phyloP scores from a whole-genome alignment of 2,888 invertebrate species.

The Drosophila affinis region DNA sequence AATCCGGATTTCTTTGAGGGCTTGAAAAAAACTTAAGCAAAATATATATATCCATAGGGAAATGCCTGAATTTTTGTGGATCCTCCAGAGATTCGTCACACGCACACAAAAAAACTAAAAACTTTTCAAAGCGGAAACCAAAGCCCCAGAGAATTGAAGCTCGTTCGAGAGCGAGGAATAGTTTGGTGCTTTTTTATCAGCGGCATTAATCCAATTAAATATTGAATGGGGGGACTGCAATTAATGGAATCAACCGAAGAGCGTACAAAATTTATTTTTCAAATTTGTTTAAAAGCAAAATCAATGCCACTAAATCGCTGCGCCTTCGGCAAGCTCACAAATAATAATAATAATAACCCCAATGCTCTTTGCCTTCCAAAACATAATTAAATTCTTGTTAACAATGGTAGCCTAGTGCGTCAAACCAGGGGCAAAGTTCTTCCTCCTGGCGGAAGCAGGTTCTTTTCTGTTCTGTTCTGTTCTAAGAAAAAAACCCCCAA shows the following conservation, averaged over 20 bases:
- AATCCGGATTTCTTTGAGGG: no score
- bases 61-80: slow-evolving; percentile 65
- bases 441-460: slow-evolving; percentile 40
- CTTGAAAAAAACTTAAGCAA: no score
- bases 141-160: neutral
- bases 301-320: slow-evolving; percentile 27
- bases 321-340: slow-evolving; percentile 33
- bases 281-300: neutral
- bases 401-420: slow-evolving; percentile 42
- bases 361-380: slow-evolving; percentile 21
- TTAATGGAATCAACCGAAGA: neutral
- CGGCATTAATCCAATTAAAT: neutral
- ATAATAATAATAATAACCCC: slow-evolving; percentile 14
- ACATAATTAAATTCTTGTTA: slow-evolving; percentile 60
- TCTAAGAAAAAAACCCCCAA: neutral
- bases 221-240: neutral
- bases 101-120: neutral
- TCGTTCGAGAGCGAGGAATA: neutral
- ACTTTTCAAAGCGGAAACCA: neutral
- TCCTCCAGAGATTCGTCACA: neutral
- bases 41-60: neutral
- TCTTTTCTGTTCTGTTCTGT: slow-evolving; percentile 19
- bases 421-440: slow-evolving; percentile 25
- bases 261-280: slow-evolving; percentile 3
- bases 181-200: neutral